Evolutionary conservation across 2,888 invertebrate species (phyloP).

Genomic region (Trichacis sp.): DNA sequence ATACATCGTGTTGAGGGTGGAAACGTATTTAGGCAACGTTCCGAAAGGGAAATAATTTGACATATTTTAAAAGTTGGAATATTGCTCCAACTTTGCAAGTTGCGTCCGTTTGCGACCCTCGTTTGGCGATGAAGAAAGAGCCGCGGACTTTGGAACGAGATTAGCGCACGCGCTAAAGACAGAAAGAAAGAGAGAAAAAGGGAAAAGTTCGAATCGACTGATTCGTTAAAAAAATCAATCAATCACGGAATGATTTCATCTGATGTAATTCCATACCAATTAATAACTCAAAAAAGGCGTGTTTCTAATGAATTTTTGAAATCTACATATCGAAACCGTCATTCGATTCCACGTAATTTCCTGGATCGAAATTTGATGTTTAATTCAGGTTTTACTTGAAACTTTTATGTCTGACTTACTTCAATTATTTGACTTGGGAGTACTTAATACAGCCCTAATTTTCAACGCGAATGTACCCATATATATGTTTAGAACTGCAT

Average conservation of each 20-base stretch:
- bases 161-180: too few species aligned
- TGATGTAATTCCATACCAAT: conserved; percentile 61
- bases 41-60: conserved; percentile 63
- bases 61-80: conserved; percentile 67
- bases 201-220: too few species aligned
- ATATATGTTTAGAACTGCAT: too few species aligned
- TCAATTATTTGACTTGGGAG: too few species aligned
- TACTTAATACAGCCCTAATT: too few species aligned
- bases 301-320: too few species aligned
- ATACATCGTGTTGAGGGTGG: conserved; percentile 52
- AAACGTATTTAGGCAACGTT: conserved; percentile 54
- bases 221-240: conserved; percentile 53
- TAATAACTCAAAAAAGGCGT: conserved; percentile 52
- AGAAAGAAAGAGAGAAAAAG: conserved; percentile 31
- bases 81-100: conserved; percentile 49
- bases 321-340: too few species aligned
- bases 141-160: conserved; percentile 31
- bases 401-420: too few species aligned
- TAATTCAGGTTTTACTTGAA: too few species aligned
- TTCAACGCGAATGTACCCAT: too few species aligned
- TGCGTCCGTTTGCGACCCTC: conserved; percentile 25
- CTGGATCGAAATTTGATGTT: too few species aligned
- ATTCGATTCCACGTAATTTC: too few species aligned
- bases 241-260: conserved; percentile 61
- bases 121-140: conserved; percentile 5